Conservation (phyloP, 1,140 invertebrate genomes). For the Rhyzopertha dominica region DNA sequence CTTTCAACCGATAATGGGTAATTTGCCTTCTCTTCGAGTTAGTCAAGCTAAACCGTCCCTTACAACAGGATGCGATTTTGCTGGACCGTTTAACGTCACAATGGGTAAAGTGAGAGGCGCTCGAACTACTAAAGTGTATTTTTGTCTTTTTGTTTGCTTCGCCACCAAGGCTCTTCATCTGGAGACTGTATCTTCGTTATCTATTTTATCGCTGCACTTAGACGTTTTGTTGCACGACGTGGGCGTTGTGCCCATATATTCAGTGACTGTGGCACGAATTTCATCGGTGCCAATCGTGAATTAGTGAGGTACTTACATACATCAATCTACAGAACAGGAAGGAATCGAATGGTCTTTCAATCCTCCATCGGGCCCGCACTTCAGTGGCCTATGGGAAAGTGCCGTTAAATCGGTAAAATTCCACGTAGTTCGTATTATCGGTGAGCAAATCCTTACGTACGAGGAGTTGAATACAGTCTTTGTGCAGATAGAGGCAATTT, state of each 20-base stretch:
- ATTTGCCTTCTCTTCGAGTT: constrained; percentile 27
- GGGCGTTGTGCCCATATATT: constrained; percentile 23
- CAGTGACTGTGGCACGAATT: constrained; percentile 41
- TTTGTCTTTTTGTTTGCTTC: constrained; percentile 42
- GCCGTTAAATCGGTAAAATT: constrained; percentile 34
- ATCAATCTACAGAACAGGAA: neutral
- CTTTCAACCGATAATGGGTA: constrained; percentile 16
- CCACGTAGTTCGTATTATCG: constrained; percentile 19
- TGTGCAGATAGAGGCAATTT: constrained; percentile 25
- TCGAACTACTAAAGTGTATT: constrained; percentile 35
- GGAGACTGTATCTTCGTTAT: constrained; percentile 32
- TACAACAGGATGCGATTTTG: constrained; percentile 34
- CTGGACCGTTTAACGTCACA: constrained; percentile 30
- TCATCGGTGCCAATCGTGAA: constrained; percentile 31
- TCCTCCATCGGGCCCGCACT: constrained; percentile 28
- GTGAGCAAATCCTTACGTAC: constrained; percentile 17
- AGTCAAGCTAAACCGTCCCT: constrained; percentile 30
- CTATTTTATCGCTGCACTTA: constrained; percentile 26
- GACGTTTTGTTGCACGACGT: constrained; percentile 26
- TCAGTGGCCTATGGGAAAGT: constrained; percentile 38
- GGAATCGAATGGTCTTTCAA: constrained; percentile 15
- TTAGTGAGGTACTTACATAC: constrained; percentile 6
- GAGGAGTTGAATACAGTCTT: constrained; percentile 22
- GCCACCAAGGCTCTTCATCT: constrained; percentile 39
- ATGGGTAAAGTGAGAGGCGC: constrained; percentile 15